These are phyloP conservation scores for Hydrotaea diabolus DNA, from an alignment of 2,888 invertebrate genomes.

Conservation along the genomic window DNA sequence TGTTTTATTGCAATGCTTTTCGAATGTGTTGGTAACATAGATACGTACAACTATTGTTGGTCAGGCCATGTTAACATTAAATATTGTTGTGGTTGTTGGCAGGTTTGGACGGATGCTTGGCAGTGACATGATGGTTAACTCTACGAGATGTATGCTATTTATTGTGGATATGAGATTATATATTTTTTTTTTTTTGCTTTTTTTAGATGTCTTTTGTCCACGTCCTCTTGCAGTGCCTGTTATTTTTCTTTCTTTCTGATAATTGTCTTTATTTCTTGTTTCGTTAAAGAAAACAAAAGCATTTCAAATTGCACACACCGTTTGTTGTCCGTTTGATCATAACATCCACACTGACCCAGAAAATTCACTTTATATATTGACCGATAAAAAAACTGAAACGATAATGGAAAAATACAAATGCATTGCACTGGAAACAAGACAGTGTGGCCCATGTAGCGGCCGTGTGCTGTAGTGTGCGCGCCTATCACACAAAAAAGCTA, in stretches of 20 bases:
- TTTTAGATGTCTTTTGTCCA: background rate
- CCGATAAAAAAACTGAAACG: slow-evolving; percentile 60
- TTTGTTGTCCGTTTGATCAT: slow-evolving; percentile 34
- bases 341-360: slow-evolving; percentile 61
- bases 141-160: slow-evolving; percentile 45
- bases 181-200: slow-evolving; percentile 42
- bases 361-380: slow-evolving; percentile 65
- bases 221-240: background rate
- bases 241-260: slow-evolving; percentile 1
- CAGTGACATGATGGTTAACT: slow-evolving; percentile 27
- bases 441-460: slow-evolving; percentile 3
- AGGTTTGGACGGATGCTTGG: slow-evolving; percentile 4
- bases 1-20: background rate
- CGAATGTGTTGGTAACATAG: too few species aligned
- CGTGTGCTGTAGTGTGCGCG: too few species aligned
- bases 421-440: slow-evolving; percentile 14
- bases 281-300: slow-evolving; percentile 60
- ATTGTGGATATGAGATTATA: slow-evolving; percentile 45
- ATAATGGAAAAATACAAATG: slow-evolving; percentile 53
- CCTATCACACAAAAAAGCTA: too few species aligned
- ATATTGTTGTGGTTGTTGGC: slow-evolving; percentile 3
- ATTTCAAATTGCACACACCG: slow-evolving; percentile 48
- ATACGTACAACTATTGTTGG: background rate
- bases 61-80: background rate
- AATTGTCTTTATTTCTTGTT: slow-evolving; percentile 17